Base-by-base conservation (phyloP, 2,888 invertebrate genomes). In the Andrena hattorfiana region DNA sequence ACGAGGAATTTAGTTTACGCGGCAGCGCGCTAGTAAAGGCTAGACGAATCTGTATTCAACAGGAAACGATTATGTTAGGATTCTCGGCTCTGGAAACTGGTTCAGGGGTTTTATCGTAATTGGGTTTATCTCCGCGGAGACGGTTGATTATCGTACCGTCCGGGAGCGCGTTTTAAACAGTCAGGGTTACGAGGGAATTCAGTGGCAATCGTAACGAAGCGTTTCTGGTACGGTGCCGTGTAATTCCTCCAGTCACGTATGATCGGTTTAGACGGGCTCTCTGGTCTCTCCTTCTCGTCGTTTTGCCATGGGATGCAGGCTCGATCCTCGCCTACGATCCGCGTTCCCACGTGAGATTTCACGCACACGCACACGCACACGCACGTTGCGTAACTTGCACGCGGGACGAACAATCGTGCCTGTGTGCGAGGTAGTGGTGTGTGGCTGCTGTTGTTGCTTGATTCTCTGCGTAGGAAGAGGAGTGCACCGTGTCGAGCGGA, bases 341-440 rank as follows among this genome's bases (percentile, higher is more conserved):
- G 60, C 80, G 79, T 87, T 89, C 85, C 86, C 85, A 85, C 87
- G 80, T 83, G 77, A 74, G 75, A 73, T 81, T 74, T 63, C 48
- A 77, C 67, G 72, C 68, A 76, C 83, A 81, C 82, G 77, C 68
- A 76, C 83, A 81, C 82, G 77, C 71, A 76, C 83, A 84, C 81
- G 84, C 79, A 67, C 63, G 75, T 87, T 87, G 87, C 85, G 87
- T 84, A 86, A 85, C 72, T 68, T 60, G 62, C 66, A 76, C 75
- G 66, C 66, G 77, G 72, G 63, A 70, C 77, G 83, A 81, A 83
- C 77, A 77, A 79, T 83, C 59, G 68, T 42, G 59, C 66, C 64
- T 66, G 69, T 48, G 48, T 60, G 42, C 42, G 42, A 5, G 5
- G 42, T 13, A 16, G 42, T 13, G 42, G 42, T 42, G 42, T 5